phyloP scores from a whole-genome alignment of 2,113 vertebrate species.

The Spheniscus mendiculus region DNA sequence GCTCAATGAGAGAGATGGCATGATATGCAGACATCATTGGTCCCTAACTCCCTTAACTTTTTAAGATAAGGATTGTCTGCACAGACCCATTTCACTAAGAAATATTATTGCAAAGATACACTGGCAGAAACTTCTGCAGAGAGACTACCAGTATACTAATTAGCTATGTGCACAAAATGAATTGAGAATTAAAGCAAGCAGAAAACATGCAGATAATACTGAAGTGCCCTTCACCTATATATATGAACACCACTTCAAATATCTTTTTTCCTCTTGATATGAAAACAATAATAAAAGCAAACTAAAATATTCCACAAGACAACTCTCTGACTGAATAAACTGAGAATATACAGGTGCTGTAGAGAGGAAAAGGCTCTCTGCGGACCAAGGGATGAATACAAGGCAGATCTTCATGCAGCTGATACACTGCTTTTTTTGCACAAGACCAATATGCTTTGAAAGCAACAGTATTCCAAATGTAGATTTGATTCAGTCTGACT shows the following conservation, averaged over 20 bases:
- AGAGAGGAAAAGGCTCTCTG: not conserved
- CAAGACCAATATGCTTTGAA: not conserved
- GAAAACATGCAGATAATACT: not conserved
- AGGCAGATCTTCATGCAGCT: not conserved
- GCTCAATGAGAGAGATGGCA: not conserved
- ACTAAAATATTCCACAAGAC: not conserved
- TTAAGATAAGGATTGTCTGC: not conserved
- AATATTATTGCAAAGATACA: not conserved
- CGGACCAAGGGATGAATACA: not conserved
- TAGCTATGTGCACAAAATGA: not conserved
- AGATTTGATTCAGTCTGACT: not conserved
- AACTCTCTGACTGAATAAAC: not conserved
- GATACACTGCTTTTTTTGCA: not conserved
- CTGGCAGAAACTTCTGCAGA: not conserved
- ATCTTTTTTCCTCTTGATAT: not conserved
- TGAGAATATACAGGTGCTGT: not conserved
- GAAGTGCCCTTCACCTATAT: not conserved
- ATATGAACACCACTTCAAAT: not conserved
- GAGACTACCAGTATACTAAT: not conserved
- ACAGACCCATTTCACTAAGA: not conserved
- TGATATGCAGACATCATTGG: not conserved
- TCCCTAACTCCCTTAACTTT: not conserved
- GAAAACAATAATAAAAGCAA: not conserved
- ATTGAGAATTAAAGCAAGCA: not conserved
- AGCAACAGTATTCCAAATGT: not conserved